These are phyloP conservation scores for Drosophila hawaiiensis DNA, from an alignment of 2,888 invertebrate species.

Conservation along the genomic window DNA sequence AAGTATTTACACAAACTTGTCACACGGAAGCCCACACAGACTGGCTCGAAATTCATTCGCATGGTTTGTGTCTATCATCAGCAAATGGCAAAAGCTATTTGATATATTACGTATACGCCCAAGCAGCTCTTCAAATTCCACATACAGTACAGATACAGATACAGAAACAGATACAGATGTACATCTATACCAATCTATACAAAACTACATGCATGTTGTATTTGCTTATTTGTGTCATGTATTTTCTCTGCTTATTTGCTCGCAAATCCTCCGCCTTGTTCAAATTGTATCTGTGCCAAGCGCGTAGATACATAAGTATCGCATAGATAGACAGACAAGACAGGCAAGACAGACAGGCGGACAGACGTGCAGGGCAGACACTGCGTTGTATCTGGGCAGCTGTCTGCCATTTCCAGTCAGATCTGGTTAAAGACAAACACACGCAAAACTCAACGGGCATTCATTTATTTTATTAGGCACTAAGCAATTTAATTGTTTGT, in stretches of 20 bases:
- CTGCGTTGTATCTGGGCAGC: constrained; percentile 42
- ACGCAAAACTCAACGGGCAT: constrained; percentile 54
- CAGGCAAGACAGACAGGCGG: background rate
- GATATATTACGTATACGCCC: constrained; percentile 65
- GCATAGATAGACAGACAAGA: constrained; percentile 8
- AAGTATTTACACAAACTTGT: background rate
- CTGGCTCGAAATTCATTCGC: constrained; percentile 37
- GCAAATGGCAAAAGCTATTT: constrained; percentile 37
- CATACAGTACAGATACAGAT: background rate
- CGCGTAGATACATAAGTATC: constrained; percentile 26
- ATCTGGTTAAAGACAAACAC: constrained; percentile 59
- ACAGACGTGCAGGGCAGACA: background rate
- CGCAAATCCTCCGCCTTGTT: constrained; percentile 45
- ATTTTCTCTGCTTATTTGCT: constrained; percentile 31
- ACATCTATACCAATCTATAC: background rate
- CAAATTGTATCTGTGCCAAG: constrained; percentile 57
- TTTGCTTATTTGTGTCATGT: constrained; percentile 7
- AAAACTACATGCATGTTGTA: background rate
- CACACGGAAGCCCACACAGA: background rate
- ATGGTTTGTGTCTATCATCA: constrained; percentile 42
- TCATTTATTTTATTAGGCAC: constrained; percentile 78
- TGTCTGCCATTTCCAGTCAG: constrained; percentile 56
- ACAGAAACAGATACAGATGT: background rate
- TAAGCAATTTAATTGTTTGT: constrained; percentile 79
- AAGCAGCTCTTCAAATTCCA: constrained; percentile 26